Evolutionary conservation across 1,140 invertebrate species (phyloP).

Genomic region (Bombus breviceps): DNA sequence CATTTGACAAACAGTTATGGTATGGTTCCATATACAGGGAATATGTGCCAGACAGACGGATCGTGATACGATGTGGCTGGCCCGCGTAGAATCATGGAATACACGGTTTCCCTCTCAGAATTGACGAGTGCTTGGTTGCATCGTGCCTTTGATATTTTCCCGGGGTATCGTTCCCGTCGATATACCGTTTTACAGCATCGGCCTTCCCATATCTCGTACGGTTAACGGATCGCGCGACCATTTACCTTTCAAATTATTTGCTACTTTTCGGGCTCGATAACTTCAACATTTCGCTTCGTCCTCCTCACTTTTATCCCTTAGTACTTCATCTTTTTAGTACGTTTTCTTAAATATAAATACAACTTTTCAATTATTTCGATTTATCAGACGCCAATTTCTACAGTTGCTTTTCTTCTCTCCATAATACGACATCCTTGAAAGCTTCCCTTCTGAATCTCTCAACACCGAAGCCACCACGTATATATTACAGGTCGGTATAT

Average conservation of each 20-base stretch:
- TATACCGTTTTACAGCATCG: constrained; percentile 36
- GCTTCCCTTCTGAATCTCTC: too few relatives aligned
- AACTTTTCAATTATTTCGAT: too few relatives aligned
- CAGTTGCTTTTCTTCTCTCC: too few relatives aligned
- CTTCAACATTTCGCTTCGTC: neutral
- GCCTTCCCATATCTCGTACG: constrained; percentile 9
- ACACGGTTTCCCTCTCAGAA: constrained; percentile 81
- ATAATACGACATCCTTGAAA: rapidly evolving
- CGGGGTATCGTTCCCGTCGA: constrained; percentile 10
- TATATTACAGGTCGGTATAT: too few relatives aligned
- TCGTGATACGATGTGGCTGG: constrained; percentile 68
- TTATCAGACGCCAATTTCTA: too few relatives aligned
- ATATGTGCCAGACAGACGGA: constrained; percentile 68
- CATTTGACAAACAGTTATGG: constrained; percentile 74
- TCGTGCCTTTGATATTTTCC: constrained; percentile 33
- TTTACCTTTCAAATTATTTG: neutral
- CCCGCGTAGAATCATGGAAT: constrained; percentile 73
- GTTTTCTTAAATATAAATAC: too few relatives aligned
- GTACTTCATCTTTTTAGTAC: too few relatives aligned
- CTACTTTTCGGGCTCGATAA: neutral
- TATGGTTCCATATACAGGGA: constrained; percentile 63
- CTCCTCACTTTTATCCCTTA: rapidly evolving
- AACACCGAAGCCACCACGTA: too few relatives aligned
- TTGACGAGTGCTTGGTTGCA: constrained; percentile 41
- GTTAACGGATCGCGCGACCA: neutral